These are phyloP conservation scores for Coptodon bakossiorum DNA, from an alignment of 2,113 vertebrate species.

Conservation along the genomic window DNA sequence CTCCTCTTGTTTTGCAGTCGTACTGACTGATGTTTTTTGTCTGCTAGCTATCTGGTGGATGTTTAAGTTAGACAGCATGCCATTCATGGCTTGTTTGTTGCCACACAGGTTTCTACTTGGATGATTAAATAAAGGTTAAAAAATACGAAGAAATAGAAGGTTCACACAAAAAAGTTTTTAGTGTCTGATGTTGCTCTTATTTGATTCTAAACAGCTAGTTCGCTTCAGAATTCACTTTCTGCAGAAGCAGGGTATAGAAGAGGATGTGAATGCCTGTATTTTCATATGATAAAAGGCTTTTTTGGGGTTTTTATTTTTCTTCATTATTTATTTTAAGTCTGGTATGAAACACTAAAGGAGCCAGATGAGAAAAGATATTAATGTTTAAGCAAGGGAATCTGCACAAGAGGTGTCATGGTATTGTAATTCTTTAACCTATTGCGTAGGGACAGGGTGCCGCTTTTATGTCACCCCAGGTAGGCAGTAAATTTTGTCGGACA, in stretches of 20 bases:
- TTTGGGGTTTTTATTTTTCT: neutral
- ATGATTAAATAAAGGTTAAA: neutral
- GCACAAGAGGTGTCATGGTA: neutral
- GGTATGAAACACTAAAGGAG: neutral
- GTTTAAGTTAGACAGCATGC: neutral
- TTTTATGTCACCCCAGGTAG: slow-evolving; percentile 2
- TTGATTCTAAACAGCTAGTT: neutral
- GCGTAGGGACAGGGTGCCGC: neutral
- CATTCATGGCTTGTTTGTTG: neutral
- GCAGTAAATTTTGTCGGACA: neutral
- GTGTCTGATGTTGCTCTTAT: neutral
- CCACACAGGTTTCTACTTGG: neutral
- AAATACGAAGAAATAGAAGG: neutral
- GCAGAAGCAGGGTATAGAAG: neutral
- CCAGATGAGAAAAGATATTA: neutral
- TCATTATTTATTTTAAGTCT: slow-evolving; percentile 7
- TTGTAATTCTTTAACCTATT: neutral
- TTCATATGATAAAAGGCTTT: slow-evolving; percentile 9
- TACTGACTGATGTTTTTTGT: neutral
- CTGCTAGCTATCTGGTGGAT: neutral
- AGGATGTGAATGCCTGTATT: neutral
- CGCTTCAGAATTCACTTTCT: neutral
- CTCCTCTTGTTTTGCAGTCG: neutral
- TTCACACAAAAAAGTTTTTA: neutral
- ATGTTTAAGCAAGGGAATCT: neutral